Conservation (phyloP, 2,797 vertebrate genomes). For the Pempheris klunzingeri region DNA sequence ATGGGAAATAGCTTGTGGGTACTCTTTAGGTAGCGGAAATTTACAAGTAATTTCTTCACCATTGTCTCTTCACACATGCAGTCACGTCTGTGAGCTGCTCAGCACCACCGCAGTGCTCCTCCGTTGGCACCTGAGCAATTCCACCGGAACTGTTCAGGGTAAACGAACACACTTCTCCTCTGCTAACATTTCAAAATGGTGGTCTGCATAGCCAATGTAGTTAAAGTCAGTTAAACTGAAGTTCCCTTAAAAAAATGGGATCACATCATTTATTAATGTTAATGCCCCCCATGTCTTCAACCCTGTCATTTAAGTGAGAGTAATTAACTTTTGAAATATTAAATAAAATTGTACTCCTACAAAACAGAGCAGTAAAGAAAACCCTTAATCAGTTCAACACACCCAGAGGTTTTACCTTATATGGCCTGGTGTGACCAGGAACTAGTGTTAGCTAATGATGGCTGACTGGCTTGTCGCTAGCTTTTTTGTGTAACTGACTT, state of each 20-base stretch:
- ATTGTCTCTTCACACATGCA: slow-evolving; percentile 40
- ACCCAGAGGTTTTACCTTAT: not conserved
- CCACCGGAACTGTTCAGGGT: slow-evolving; percentile 3
- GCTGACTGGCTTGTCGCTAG: not conserved
- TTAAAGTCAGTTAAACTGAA: not conserved
- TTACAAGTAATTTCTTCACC: slow-evolving; percentile 50
- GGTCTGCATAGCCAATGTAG: not conserved
- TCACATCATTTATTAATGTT: not conserved
- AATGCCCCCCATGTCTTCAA: not conserved
- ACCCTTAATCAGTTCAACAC: too few species aligned
- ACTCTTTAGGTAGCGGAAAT: slow-evolving; percentile 58
- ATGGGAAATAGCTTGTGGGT: slow-evolving; percentile 65
- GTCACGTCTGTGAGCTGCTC: slow-evolving; percentile 17
- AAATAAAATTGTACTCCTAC: not conserved
- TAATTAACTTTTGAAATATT: not conserved
- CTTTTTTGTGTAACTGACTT: not conserved
- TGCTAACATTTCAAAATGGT: not conserved
- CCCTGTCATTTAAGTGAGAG: not conserved
- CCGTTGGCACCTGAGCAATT: not conserved
- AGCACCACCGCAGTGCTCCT: not conserved
- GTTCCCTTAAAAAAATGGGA: not conserved
- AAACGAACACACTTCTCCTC: not conserved
- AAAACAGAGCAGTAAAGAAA: too few species aligned
- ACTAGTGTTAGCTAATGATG: not conserved
- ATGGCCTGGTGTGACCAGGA: not conserved